These are phyloP conservation scores for Pangasius djambal DNA, from an alignment of 2,797 vertebrate species.

Conservation along the genomic window DNA sequence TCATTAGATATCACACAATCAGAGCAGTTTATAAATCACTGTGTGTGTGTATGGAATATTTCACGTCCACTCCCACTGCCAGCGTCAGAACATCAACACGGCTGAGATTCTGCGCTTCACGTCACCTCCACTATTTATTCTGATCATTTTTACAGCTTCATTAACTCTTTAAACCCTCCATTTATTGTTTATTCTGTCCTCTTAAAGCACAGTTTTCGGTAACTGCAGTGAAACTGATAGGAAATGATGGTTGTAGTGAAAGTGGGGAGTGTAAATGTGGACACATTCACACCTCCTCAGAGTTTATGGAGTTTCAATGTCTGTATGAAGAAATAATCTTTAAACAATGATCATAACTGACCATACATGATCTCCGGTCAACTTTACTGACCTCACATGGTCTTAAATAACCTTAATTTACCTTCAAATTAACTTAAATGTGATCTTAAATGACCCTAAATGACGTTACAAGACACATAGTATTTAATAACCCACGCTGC, in stretches of 20 bases:
- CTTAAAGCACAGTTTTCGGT: background rate
- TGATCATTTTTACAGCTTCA: background rate
- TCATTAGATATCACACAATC: conserved; percentile 6
- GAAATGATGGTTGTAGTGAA: background rate
- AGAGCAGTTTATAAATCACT: background rate
- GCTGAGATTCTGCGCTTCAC: background rate
- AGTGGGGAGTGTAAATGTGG: background rate
- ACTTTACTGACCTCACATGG: background rate
- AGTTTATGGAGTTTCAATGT: background rate
- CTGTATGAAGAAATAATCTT: background rate
- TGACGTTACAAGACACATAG: background rate
- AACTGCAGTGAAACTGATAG: background rate
- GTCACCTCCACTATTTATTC: background rate
- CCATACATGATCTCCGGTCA: background rate
- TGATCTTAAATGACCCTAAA: background rate
- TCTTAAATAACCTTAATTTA: background rate
- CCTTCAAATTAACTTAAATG: background rate
- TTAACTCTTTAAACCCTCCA: background rate
- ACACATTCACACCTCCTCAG: background rate
- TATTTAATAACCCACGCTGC: background rate
- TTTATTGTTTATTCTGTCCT: background rate
- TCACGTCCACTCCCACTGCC: background rate
- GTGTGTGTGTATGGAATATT: background rate
- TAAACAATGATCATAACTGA: background rate
- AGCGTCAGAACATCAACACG: background rate